Percentiles rank a stretch among this genome's conserved stretches.
Evolutionary conservation across 2,113 vertebrate genomes (phyloP).

Genomic region (Leptocoma aspasia): DNA sequence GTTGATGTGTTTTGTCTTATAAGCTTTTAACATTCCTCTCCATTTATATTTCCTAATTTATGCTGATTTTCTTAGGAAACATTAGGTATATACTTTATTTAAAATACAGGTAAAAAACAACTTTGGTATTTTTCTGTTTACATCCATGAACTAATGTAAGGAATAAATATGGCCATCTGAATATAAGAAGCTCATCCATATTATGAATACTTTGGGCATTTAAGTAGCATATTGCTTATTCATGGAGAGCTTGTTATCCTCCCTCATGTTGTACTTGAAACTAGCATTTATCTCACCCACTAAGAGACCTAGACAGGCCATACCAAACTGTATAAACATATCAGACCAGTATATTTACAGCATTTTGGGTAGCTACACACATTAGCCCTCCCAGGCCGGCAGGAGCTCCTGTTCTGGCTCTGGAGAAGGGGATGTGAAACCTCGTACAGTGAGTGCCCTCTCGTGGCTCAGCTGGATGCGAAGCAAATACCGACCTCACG

Average conservation of each 20-base stretch:
- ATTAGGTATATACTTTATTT: background rate
- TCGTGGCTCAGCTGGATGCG: background rate
- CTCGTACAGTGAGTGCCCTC: slow-evolving; percentile 51
- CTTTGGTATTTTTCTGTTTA: background rate
- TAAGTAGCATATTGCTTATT: background rate
- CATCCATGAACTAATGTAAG: background rate
- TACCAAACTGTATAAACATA: background rate
- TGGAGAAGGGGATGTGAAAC: background rate
- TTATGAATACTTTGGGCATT: background rate
- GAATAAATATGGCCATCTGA: background rate
- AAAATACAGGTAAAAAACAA: background rate
- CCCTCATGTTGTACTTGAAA: background rate
- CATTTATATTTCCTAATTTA: background rate
- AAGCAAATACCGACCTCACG: background rate
- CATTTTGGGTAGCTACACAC: background rate
- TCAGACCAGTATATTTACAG: background rate
- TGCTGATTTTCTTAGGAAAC: background rate
- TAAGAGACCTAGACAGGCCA: background rate
- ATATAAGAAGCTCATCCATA: background rate
- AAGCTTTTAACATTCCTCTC: background rate
- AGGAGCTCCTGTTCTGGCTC: background rate
- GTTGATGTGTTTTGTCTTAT: background rate
- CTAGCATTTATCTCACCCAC: background rate
- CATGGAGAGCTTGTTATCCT: background rate
- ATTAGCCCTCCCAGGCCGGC: background rate